Conservation (phyloP, 1,140 invertebrate species). For the Teleogryllus occipitalis region DNA sequence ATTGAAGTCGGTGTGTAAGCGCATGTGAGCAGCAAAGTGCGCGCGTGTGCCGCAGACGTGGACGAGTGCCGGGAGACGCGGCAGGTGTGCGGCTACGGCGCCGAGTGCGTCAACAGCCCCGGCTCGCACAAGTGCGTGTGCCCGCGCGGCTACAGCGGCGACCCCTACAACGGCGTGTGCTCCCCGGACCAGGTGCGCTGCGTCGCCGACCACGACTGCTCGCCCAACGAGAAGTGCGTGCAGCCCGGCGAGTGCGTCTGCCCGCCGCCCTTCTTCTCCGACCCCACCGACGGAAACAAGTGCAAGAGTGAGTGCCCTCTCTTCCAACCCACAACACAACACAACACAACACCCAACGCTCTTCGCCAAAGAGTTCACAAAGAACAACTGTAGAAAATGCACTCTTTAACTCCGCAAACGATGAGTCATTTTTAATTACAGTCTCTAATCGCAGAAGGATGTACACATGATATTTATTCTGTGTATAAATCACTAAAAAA, state of each 20-base stretch:
- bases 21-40: not conserved
- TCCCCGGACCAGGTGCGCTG: slow-evolving; percentile 72
- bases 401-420: too few species aligned
- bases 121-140: slow-evolving; percentile 75
- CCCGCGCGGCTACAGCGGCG: slow-evolving; percentile 61
- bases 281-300: slow-evolving; percentile 61
- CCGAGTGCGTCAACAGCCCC: slow-evolving; percentile 71
- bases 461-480: too few species aligned
- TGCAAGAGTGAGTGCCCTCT: slow-evolving; percentile 59
- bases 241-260: slow-evolving; percentile 84
- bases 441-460: too few species aligned
- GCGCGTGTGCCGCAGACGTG: slow-evolving; percentile 45
- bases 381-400: too few species aligned
- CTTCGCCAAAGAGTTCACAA: too few species aligned
- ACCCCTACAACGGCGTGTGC: slow-evolving; percentile 54
- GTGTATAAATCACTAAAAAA: too few species aligned
- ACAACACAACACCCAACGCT: too few species aligned
- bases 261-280: slow-evolving; percentile 78
- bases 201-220: slow-evolving; percentile 71
- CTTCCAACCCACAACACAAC: too few species aligned
- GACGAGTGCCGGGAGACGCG: slow-evolving; percentile 72
- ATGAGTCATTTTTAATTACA: too few species aligned
- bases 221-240: slow-evolving; percentile 78
- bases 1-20: too few species aligned
- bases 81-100: slow-evolving; percentile 72